These are phyloP conservation scores for Caenorhabditis brenneri DNA, from an alignment of 1,140 invertebrate genomes.

Conservation along the genomic window DNA sequence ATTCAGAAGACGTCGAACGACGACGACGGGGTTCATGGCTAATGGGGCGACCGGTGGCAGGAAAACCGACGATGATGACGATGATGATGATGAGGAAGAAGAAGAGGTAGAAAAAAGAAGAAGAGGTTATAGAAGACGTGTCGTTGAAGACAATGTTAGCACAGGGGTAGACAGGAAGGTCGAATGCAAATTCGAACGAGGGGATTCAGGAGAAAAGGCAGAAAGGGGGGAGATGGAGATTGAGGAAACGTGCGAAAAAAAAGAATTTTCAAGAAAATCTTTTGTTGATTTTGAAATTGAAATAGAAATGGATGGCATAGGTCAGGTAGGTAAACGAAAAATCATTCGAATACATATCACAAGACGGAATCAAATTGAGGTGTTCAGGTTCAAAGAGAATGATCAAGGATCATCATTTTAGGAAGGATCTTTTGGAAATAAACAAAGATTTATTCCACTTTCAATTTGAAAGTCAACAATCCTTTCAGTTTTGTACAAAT, in stretches of 20 bases:
- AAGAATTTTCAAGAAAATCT: neutral
- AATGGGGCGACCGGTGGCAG: neutral
- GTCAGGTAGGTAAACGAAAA: neutral
- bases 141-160: neutral
- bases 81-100: neutral
- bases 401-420: too few relatives aligned
- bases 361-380: neutral
- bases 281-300: neutral
- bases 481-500: neutral
- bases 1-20: neutral
- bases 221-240: neutral
- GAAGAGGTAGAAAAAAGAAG: too few relatives aligned
- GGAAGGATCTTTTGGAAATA: too few relatives aligned
- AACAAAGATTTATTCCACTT: neutral
- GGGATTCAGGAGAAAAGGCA: neutral
- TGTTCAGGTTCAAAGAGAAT: neutral
- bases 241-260: neutral
- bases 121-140: neutral
- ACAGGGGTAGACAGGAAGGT: neutral
- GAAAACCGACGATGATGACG: neutral
- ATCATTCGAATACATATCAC: too few relatives aligned
- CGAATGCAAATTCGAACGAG: conserved; percentile 23
- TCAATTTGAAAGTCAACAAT: neutral
- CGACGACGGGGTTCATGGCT: neutral
- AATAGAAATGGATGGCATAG: neutral